A percentile compares a stretch with the other conserved stretches of the same genome.
Evolutionary conservation across 2,888 invertebrate species (phyloP).

Genomic region (Hoplodrina ambigua): DNA sequence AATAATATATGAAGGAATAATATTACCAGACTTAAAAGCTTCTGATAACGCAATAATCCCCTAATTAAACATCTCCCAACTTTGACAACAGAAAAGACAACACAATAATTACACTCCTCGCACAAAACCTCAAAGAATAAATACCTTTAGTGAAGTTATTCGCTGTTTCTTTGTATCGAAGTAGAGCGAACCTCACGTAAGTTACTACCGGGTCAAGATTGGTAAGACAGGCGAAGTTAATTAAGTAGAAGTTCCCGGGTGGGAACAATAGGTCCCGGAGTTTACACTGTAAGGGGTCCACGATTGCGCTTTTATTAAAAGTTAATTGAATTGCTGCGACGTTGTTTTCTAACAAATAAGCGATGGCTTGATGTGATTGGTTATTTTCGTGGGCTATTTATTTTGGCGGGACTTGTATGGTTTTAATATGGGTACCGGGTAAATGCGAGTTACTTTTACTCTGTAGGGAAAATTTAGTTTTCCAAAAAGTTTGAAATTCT

Average conservation of each 20-base stretch:
- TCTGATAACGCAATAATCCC: background rate
- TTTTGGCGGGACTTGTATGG: background rate
- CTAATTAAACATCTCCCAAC: background rate
- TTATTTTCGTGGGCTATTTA: conserved; percentile 4
- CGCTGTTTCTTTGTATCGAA: conserved; percentile 52
- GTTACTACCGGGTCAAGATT: conserved; percentile 60
- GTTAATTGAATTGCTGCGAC: conserved; percentile 69
- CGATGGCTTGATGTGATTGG: conserved; percentile 34
- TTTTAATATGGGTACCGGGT: no score
- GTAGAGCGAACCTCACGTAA: conserved; percentile 45
- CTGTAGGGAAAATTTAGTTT: no score
- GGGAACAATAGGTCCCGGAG: conserved; percentile 66
- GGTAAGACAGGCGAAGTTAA: conserved; percentile 65
- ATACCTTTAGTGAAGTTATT: conserved; percentile 41
- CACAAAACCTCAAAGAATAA: conserved; percentile 33
- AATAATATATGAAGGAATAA: no score
- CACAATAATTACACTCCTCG: background rate
- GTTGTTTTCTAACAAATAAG: conserved; percentile 58
- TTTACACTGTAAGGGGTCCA: conserved; percentile 66
- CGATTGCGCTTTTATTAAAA: conserved; percentile 72
- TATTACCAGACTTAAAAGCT: no score
- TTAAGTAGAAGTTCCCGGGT: conserved; percentile 61
- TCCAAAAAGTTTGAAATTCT: no score
- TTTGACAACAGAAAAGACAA: background rate
- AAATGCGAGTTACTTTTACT: no score